A percentile compares a stretch with the other conserved stretches of the same genome.
phyloP scores from a whole-genome alignment of 2,888 invertebrate genomes.

The Neria commutata region DNA sequence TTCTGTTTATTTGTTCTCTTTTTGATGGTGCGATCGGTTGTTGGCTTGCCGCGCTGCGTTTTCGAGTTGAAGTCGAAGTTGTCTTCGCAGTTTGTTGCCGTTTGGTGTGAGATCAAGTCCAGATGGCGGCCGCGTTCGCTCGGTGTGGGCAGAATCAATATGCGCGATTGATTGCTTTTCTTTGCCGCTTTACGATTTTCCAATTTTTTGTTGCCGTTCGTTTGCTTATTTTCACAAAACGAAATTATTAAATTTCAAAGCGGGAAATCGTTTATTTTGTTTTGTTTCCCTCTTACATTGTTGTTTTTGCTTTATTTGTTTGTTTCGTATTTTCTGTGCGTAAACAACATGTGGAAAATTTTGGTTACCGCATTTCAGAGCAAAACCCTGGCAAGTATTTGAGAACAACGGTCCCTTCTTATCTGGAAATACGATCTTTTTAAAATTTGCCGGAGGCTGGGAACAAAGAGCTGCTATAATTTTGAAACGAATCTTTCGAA shows the following conservation, averaged over 20 bases:
- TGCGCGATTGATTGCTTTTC: conserved; percentile 2
- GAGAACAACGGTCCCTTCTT: no score
- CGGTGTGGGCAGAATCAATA: conserved; percentile 4
- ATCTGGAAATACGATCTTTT: no score
- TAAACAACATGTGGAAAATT: not conserved
- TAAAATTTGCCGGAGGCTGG: no score
- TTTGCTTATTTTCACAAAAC: not conserved
- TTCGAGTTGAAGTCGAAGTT: not conserved
- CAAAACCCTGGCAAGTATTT: no score
- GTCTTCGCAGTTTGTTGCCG: not conserved
- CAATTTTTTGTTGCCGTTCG: not conserved
- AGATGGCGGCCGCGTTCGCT: not conserved
- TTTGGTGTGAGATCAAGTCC: conserved; percentile 1
- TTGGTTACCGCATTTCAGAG: no score
- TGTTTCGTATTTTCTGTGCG: not conserved
- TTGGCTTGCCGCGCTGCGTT: not conserved
- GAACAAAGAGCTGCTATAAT: no score
- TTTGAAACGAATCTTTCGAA: no score
- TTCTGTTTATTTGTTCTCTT: not conserved
- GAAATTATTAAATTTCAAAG: not conserved
- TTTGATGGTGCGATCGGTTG: no score
- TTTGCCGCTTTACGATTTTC: not conserved
- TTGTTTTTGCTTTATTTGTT: not conserved
- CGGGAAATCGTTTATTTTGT: not conserved
- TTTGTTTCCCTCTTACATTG: not conserved